These are phyloP conservation scores for Pachyseris speciosa DNA, from an alignment of 64 coral and sea anemone species.

Conservation along the genomic window DNA sequence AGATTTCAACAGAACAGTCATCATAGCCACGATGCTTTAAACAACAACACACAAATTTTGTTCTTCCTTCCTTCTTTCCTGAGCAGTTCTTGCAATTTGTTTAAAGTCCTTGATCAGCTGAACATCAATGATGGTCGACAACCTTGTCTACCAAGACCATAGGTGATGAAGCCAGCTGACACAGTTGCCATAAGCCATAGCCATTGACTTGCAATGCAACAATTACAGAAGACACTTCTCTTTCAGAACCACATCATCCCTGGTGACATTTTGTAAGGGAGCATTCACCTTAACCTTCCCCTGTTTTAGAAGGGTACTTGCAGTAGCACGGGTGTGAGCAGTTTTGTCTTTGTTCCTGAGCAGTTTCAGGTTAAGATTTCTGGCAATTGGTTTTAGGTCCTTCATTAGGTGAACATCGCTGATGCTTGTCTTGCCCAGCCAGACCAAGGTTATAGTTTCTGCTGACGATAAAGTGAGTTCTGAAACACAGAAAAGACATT, in stretches of 20 bases:
- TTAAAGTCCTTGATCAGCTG: background rate
- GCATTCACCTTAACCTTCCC: constrained; percentile 40
- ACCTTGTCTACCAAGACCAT: background rate
- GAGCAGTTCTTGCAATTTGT: background rate
- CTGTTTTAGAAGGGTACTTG: constrained; percentile 38
- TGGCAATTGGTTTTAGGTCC: constrained; percentile 62
- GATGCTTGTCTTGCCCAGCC: constrained; percentile 45
- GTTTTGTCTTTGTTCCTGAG: constrained; percentile 68
- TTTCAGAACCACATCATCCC: constrained; percentile 51
- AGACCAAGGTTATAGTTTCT: constrained; percentile 43
- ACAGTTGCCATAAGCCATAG: constrained; percentile 15
- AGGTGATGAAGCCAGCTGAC: constrained; percentile 24
- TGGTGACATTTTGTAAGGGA: constrained; percentile 47
- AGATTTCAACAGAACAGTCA: background rate
- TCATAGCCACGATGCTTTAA: background rate
- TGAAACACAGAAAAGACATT: constrained; percentile 45
- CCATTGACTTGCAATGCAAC: constrained; percentile 11
- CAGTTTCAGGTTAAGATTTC: constrained; percentile 29
- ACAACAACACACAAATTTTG: background rate
- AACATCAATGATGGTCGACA: background rate
- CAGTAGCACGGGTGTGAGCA: constrained; percentile 41
- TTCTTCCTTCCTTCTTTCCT: background rate
- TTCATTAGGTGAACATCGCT: constrained; percentile 45
- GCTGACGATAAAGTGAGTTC: constrained; percentile 44
- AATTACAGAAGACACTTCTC: constrained; percentile 27